Conservation (phyloP, 2,113 vertebrate genomes). For the Anhinga anhinga region DNA sequence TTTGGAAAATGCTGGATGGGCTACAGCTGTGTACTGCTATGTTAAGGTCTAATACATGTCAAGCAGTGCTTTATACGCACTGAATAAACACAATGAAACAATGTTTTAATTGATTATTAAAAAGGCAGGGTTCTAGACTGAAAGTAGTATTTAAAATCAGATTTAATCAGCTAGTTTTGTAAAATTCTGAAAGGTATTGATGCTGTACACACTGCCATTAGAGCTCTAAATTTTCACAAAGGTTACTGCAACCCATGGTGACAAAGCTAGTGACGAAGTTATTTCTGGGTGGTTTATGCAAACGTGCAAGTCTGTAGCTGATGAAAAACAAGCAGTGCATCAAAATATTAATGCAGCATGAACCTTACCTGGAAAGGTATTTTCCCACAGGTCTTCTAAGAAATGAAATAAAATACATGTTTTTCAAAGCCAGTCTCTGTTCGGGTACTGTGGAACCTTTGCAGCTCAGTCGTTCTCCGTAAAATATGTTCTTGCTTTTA, state of each 20-base stretch:
- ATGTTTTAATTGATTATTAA: constrained; percentile 51
- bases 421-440: not conserved
- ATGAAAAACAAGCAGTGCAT: not conserved
- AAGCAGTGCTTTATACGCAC: constrained; percentile 5
- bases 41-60: constrained; percentile 33
- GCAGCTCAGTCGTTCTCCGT: not conserved
- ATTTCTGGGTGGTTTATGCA: not conserved
- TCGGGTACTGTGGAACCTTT: not conserved
- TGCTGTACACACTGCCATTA: not conserved
- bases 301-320: not conserved
- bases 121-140: constrained; percentile 27
- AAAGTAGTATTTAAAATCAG: constrained; percentile 44
- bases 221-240: not conserved
- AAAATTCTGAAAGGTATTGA: constrained; percentile 3
- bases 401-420: not conserved
- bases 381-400: not conserved
- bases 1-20: constrained; percentile 56
- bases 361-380: not conserved
- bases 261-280: not conserved
- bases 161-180: constrained; percentile 37
- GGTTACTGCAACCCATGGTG: not conserved
- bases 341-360: not conserved
- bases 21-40: constrained; percentile 32
- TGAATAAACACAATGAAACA: constrained; percentile 44
- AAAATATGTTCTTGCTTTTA: not conserved